Evolutionary conservation across 2,797 vertebrate species (phyloP).

Genomic region (Melanotaenia trifasciata): DNA sequence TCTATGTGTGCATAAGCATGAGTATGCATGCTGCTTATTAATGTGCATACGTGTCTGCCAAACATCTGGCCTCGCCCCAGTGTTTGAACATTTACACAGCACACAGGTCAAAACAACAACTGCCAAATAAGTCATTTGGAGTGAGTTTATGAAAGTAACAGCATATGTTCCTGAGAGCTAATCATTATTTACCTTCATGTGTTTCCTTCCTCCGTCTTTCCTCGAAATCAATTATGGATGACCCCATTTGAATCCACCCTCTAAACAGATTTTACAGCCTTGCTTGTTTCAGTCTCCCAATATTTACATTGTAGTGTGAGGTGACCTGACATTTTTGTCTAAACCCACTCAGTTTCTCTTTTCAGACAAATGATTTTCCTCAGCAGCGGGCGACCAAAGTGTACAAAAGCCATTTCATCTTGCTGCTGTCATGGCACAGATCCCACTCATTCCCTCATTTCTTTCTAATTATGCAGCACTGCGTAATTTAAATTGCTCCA

Average conservation of each 20-base stretch:
- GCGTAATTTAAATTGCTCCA: constrained; percentile 74
- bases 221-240: constrained; percentile 57
- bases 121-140: constrained; percentile 74
- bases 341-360: constrained; percentile 22
- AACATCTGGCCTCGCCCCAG: constrained; percentile 79
- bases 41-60: constrained; percentile 62
- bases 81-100: constrained; percentile 72
- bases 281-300: constrained; percentile 26
- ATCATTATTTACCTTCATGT: constrained; percentile 67
- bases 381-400: constrained; percentile 18
- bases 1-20: constrained; percentile 20
- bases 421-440: constrained; percentile 49
- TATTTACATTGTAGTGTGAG: constrained; percentile 53
- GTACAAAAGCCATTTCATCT: constrained; percentile 54
- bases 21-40: constrained; percentile 63
- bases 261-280: constrained; percentile 30
- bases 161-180: constrained; percentile 63
- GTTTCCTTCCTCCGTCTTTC: constrained; percentile 48
- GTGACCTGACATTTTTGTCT: constrained; percentile 35
- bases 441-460: constrained; percentile 66
- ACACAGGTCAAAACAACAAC: constrained; percentile 75
- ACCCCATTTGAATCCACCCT: constrained; percentile 55
- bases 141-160: constrained; percentile 54
- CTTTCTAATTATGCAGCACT: constrained; percentile 70
- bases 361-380: constrained; percentile 34